Base-by-base conservation (phyloP, 2,888 invertebrate genomes). In the Panopea generosa region DNA sequence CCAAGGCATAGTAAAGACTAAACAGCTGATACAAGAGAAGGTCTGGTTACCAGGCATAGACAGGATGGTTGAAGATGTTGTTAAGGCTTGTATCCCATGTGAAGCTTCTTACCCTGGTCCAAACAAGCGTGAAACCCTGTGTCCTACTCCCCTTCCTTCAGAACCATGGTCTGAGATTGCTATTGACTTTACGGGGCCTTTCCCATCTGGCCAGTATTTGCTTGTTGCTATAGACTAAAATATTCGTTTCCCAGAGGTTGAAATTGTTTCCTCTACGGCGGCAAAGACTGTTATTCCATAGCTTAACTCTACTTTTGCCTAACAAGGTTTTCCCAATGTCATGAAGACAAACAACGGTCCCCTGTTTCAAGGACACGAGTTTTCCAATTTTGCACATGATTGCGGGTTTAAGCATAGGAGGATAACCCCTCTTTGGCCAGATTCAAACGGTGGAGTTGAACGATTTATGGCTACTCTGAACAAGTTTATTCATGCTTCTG, bases 41-140 rank as follows among this genome's bases (percentile, higher is more conserved):
- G 82, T 86, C 9, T 87, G 81, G 84, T 87, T 84, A 47, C 80
- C 84, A 20, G 66, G 72, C 7, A 80, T 84, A 3, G 82, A 86
- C 63, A 47, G 59, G 40, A 40, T 75, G 47, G 83, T 81, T 9
- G 84, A 85, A 57, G 57, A 65, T 24, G 22, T 57, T 53, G 63
- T 63, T 3, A 70, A 61, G 52, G 47, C 52, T n/a, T 83, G 80
- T 40, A 62, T 81, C 29, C 78, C 83, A 18, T 83, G 80, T 43
- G 63, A 74, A 45, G 71, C 77, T 33, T 56, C 72, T 2, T 53
- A 62, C 16, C 63, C 65, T 33, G 65, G 60, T 2, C 43, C 55
- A 16, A 71, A 43, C 20, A 61, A 55, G 22, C 56, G 61, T 50
- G 76, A 76, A 57, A 66, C 70, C 18, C 9, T 76, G 2, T 57